phyloP scores from a whole-genome alignment of 2,888 invertebrate genomes.

The Nomada ruficornis region DNA sequence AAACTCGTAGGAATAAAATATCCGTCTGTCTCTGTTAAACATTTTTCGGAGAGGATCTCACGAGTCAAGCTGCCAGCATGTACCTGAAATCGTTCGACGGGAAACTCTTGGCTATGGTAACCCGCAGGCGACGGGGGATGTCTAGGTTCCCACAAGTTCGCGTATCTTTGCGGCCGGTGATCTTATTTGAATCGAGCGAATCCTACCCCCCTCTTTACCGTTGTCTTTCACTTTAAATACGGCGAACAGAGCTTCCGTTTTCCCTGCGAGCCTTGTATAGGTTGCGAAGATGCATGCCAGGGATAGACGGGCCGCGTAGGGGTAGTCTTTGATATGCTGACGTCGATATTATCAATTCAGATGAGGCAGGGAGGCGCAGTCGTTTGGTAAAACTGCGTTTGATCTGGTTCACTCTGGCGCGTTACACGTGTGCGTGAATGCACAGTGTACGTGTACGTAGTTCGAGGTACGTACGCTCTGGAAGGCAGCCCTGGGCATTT shows the following conservation, averaged over 20 bases:
- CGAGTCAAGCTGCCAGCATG: slow-evolving; percentile 2
- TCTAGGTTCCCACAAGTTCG: slow-evolving; percentile 74
- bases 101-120: slow-evolving; percentile 26
- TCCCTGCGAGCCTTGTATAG: slow-evolving; percentile 38
- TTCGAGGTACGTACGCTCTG: not conserved
- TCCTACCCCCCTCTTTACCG: slow-evolving; percentile 43
- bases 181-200: slow-evolving; percentile 77
- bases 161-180: slow-evolving; percentile 60
- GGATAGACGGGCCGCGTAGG: slow-evolving; percentile 50
- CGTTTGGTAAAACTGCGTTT: slow-evolving; percentile 83
- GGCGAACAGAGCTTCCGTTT: slow-evolving; percentile 49
- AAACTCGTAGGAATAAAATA: not conserved
- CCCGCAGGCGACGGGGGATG: slow-evolving; percentile 61
- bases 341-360: slow-evolving; percentile 84
- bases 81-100: slow-evolving; percentile 31
- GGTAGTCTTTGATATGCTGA: slow-evolving; percentile 83
- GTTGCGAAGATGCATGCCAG: slow-evolving; percentile 50
- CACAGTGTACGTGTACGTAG: not conserved
- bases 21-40: not conserved
- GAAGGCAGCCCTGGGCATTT: slow-evolving; percentile 62
- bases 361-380: slow-evolving; percentile 78
- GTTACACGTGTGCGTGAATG: slow-evolving; percentile 37
- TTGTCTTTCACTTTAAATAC: slow-evolving; percentile 69
- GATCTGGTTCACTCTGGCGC: slow-evolving; percentile 78
- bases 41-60: not conserved